phyloP scores from a whole-genome alignment of 1,140 invertebrate species.

The Metaphire vulgaris region DNA sequence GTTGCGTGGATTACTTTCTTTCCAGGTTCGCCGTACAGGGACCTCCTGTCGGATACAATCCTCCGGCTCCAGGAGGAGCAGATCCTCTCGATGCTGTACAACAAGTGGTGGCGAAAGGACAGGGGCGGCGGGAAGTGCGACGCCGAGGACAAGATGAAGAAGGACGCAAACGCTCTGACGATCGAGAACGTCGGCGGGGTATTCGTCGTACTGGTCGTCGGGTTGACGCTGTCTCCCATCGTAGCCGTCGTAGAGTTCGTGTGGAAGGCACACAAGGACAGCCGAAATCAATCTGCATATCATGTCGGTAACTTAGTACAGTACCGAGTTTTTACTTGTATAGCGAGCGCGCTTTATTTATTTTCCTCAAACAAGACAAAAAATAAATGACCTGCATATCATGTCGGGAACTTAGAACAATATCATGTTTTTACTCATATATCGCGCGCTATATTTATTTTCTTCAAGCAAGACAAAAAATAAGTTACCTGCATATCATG shows the following conservation, averaged over 20 bases:
- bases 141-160: conserved; percentile 52
- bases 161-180: conserved; percentile 82
- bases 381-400: no score
- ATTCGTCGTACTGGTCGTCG: conserved; percentile 86
- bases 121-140: conserved; percentile 48
- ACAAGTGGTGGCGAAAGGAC: conserved; percentile 97
- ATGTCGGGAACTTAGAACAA: no score
- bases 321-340: no score
- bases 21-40: conserved; percentile 43
- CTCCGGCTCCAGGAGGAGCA: conserved; percentile 85
- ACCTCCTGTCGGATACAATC: conserved; percentile 63
- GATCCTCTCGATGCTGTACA: conserved; percentile 71
- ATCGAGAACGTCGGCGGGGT: conserved; percentile 86
- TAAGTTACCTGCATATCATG: no score
- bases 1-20: no score
- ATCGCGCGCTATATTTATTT: no score
- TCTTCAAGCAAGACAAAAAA: no score
- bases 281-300: conserved; percentile 66
- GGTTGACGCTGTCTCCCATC: conserved; percentile 77
- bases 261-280: conserved; percentile 90
- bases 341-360: no score
- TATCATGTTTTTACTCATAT: no score
- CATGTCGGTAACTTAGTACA: neutral
- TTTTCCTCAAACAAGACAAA: no score
- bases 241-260: conserved; percentile 91